Evolutionary conservation across 2,113 vertebrate genomes (phyloP).

Genomic region (Dipodomys ordii): DNA sequence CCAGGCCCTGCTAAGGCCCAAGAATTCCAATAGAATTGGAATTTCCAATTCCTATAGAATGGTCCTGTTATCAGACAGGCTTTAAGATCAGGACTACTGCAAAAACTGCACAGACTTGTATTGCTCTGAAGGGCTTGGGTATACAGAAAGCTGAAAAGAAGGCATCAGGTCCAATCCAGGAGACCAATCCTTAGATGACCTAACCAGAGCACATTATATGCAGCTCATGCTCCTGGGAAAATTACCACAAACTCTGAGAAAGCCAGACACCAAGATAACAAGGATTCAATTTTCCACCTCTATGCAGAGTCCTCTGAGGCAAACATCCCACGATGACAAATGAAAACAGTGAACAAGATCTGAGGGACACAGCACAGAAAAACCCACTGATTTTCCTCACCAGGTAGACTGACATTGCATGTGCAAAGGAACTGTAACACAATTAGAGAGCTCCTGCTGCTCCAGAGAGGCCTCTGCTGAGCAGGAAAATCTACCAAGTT

Average conservation of each 20-base stretch:
- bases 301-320: background rate
- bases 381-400: background rate
- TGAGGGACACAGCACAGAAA: background rate
- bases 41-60: background rate
- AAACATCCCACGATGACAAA: background rate
- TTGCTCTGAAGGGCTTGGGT: background rate
- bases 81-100: background rate
- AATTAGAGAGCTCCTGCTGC: background rate
- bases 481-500: background rate
- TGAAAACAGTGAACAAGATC: background rate
- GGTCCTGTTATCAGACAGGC: background rate
- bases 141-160: constrained; percentile 5
- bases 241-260: constrained; percentile 61
- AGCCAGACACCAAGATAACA: constrained; percentile 57
- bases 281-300: constrained; percentile 59
- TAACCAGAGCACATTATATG: constrained; percentile 56
- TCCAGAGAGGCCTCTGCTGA: background rate
- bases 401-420: fast-evolving
- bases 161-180: background rate
- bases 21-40: background rate
- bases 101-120: background rate
- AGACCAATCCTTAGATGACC: constrained; percentile 65
- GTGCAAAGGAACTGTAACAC: background rate
- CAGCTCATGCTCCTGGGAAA: constrained; percentile 66
- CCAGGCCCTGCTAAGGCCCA: background rate